These are phyloP conservation scores for Escarpia spicata DNA, from an alignment of 2,888 invertebrate genomes.

Conservation along the genomic window DNA sequence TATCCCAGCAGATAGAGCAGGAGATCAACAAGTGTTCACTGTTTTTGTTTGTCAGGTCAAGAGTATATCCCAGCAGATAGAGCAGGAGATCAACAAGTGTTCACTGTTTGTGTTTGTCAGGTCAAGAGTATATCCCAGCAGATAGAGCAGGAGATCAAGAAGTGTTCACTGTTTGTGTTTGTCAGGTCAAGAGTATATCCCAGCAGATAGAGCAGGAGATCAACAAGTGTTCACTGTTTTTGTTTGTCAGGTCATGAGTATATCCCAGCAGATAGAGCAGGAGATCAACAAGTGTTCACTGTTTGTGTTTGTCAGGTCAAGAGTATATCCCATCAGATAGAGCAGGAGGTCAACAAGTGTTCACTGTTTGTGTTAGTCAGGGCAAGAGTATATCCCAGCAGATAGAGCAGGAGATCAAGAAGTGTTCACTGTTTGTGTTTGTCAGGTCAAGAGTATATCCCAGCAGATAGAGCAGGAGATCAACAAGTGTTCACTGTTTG, in stretches of 20 bases:
- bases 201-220: background rate
- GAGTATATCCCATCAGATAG: background rate
- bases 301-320: slow-evolving; percentile 33
- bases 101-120: slow-evolving; percentile 32
- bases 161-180: background rate
- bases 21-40: too few relatives aligned
- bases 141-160: too few relatives aligned
- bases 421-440: slow-evolving; percentile 58
- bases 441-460: slow-evolving; percentile 21
- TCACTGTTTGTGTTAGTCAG: slow-evolving; percentile 61
- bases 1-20: too few relatives aligned
- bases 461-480: too few relatives aligned
- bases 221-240: background rate
- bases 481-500: too few relatives aligned
- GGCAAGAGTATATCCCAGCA: slow-evolving; percentile 78
- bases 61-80: background rate
- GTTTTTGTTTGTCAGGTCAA: background rate
- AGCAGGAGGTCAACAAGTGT: background rate
- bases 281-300: background rate
- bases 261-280: background rate
- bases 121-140: too few relatives aligned
- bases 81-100: too few relatives aligned
- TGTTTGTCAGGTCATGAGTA: background rate
- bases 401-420: slow-evolving; percentile 90
- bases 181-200: background rate